Conservation (phyloP, 2,888 invertebrate species). For the Yponomeuta plumbellus region DNA sequence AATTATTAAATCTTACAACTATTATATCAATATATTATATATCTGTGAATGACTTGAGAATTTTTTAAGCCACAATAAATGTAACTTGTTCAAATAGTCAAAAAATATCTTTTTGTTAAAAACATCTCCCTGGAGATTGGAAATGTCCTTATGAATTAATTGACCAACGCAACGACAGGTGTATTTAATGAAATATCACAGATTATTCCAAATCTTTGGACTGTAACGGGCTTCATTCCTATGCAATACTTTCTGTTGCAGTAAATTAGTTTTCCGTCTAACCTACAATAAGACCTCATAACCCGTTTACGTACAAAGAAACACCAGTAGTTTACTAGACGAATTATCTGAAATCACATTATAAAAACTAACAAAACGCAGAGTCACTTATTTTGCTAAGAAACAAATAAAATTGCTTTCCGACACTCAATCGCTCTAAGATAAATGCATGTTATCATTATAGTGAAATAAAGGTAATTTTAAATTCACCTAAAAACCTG, state of each 20-base stretch:
- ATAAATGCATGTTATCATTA: conserved; percentile 58
- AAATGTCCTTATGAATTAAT: conserved; percentile 70
- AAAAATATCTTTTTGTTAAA: conserved; percentile 76
- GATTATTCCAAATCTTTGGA: conserved; percentile 76
- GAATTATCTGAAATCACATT: conserved; percentile 57
- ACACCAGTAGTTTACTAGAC: conserved; percentile 60
- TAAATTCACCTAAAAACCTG: conserved; percentile 41
- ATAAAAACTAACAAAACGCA: conserved; percentile 54
- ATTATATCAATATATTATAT: conserved; percentile 58
- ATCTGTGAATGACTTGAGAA: conserved; percentile 69
- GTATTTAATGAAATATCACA: conserved; percentile 75
- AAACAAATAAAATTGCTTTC: conserved; percentile 39
- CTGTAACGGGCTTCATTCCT: conserved; percentile 63
- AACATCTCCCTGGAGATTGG: conserved; percentile 52
- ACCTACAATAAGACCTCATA: conserved; percentile 50
- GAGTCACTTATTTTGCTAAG: conserved; percentile 63
- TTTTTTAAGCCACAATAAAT: conserved; percentile 64
- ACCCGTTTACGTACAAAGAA: conserved; percentile 71
- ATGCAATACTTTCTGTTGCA: conserved; percentile 42
- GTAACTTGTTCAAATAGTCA: conserved; percentile 74
- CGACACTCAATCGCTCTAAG: conserved; percentile 44
- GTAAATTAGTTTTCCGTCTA: conserved; percentile 60
- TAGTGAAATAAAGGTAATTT: conserved; percentile 31
- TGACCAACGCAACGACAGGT: conserved; percentile 75
- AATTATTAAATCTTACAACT: conserved; percentile 75